phyloP scores from a whole-genome alignment of 2,797 vertebrate genomes.

The Arremon brunneinucha region DNA sequence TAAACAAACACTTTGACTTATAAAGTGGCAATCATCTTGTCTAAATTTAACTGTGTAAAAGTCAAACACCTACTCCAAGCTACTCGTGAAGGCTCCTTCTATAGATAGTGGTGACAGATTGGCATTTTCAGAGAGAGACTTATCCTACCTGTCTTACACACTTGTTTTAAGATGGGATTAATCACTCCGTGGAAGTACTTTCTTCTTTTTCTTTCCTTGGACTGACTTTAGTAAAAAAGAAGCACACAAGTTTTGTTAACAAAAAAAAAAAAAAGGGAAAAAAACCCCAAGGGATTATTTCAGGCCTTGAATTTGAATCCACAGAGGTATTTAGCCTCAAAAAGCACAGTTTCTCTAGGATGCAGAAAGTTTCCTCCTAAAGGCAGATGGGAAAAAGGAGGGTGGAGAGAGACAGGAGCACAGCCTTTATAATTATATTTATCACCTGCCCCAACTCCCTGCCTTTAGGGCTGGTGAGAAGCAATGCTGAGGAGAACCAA shows the following conservation, averaged over 20 bases:
- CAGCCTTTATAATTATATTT: neutral
- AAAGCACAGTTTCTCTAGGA: neutral
- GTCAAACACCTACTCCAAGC: slow-evolving; percentile 69
- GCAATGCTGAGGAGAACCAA: neutral
- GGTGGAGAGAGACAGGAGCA: neutral
- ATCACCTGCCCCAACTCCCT: neutral
- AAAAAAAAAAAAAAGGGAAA: neutral
- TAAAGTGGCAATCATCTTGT: slow-evolving; percentile 64
- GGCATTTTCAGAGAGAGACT: slow-evolving; percentile 56
- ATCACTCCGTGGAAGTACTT: slow-evolving; percentile 31
- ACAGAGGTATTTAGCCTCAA: neutral
- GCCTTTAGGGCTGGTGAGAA: neutral
- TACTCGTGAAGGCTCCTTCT: slow-evolving; percentile 62
- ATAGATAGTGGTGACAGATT: slow-evolving; percentile 69
- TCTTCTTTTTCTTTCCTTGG: slow-evolving; percentile 6
- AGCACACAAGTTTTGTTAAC: neutral
- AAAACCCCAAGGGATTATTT: neutral
- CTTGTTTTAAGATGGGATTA: slow-evolving; percentile 54
- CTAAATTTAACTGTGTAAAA: slow-evolving; percentile 68
- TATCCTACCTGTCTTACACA: slow-evolving; percentile 69
- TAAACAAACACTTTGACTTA: slow-evolving; percentile 72
- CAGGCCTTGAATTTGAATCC: neutral
- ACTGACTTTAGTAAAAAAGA: neutral
- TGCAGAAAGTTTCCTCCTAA: neutral
- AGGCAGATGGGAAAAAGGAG: neutral